Base-by-base conservation (phyloP, 2,797 vertebrate species). In the Mormyrops attenuatus region DNA sequence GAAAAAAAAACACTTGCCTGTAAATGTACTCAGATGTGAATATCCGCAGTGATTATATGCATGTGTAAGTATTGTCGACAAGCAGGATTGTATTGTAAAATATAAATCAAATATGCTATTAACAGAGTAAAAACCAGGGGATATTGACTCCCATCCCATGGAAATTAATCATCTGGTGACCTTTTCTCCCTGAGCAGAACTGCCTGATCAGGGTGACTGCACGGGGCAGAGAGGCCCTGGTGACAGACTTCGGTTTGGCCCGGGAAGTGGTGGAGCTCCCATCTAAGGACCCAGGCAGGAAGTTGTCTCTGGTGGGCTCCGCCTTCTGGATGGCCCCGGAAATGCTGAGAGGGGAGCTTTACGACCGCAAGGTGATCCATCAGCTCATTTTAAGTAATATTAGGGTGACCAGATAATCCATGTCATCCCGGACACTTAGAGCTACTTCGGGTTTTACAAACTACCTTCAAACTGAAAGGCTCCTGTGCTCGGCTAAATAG, bases 261-360 rank as follows among this genome's bases (percentile, higher is more conserved):
- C 92, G 95, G 88, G 96, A 96, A 87, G 96, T 96, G 84, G 93
- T 92, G 49, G 96, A 96, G 66, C 89, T 94, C 38, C 92, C 95
- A 0, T 86, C 92, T 30, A 95, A 94, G 73, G 92, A 93, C 15
- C 93, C 92, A 0, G 95, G 95, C 73, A 93, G 96, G 90, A 97
- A 96, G 91, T 91, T 96, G 88, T 97, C 96, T 17, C 91, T 96
- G 89, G 96, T 97, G 90, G 96, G 96, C 30, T 96, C 96, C 0
- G 95, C 96, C 2, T 97, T 96, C 92, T 97, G 96, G 96, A 97
- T 96, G 95, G 96, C 96, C 22, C 96, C 96, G 0, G 95, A 97
- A 91, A 97, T 96, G 96, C 92, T 97, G 41, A 92, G 95, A 6
- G 96, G 96, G 53, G 96, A 96, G 80, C 95, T 94, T 0, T 97